phyloP scores from a whole-genome alignment of 2,113 vertebrate genomes.

The Corythornis madagascariensis region DNA sequence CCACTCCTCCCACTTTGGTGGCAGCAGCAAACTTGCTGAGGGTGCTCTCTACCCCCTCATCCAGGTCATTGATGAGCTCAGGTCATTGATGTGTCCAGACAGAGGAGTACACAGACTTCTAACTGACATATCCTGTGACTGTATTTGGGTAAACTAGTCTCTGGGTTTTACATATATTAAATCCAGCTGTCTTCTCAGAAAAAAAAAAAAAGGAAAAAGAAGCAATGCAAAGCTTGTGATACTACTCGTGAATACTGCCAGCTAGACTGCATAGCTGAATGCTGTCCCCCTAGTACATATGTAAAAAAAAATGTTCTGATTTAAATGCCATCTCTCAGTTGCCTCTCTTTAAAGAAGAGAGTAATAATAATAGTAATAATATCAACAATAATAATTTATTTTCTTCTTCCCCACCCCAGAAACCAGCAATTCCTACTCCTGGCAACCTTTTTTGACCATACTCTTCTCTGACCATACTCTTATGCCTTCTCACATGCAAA shows the following conservation, averaged over 20 bases:
- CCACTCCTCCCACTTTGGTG: no score
- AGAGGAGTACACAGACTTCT: no score
- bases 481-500: not conserved
- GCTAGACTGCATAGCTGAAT: not conserved
- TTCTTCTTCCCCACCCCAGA: not conserved
- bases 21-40: no score
- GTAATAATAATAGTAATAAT: no score
- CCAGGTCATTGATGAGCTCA: no score
- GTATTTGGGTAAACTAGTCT: not conserved
- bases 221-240: not conserved
- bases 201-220: not conserved
- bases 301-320: not conserved
- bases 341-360: not conserved
- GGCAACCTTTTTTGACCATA: not conserved
- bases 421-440: not conserved
- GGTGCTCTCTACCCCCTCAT: no score
- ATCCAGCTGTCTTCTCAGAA: not conserved
- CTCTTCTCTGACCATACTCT: not conserved
- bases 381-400: not conserved
- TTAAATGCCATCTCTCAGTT: not conserved
- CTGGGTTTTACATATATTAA: not conserved
- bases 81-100: no score
- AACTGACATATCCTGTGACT: no score
- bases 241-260: not conserved
- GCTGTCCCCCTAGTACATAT: no score